Base-by-base conservation (phyloP, 2,113 vertebrate species). In the Polyodon spathula region DNA sequence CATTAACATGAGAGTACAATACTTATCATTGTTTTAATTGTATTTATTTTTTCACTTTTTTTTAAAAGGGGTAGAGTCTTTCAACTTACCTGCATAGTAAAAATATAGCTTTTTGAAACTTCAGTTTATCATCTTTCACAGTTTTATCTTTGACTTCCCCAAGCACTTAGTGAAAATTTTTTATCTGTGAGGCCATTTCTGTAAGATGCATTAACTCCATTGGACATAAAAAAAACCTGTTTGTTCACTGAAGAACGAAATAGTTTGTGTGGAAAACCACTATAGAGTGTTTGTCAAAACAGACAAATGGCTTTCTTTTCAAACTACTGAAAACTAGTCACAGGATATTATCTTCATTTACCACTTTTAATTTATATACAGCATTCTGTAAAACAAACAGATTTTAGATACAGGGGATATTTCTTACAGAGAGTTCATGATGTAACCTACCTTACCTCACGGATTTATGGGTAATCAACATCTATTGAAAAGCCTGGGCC, bases 91-190 rank as follows among this genome's bases (percentile, higher is more conserved):
- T 83, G 73, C 75, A 77, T 73, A 71, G 71, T 61, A 67, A 77
- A 83, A 78, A 85, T 78, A 74, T 78, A 76, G 66, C 80, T 81
- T 81, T 81, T 75, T 41, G 55, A 37, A 57, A 85, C 76, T 81
- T 75, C n/a, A 40, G 27, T 8, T 76, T 69, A 86, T 79, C 87
- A 87, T 87, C 84, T 84, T 76, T 79, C 68, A 67, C 86, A 79
- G 81, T 86, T 88, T 93, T 92, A 95, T 94, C 86, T 92, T 94
- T 93, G 93, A 94, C 90, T 83, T 86, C 80, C 82, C 79, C 86
- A 86, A 78, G 82, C 80, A 88, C 79, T 87, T 78, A 78, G 77
- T 74, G 68, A 74, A 77, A 80, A 85, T 88, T 85, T 69, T 81
- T 90, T 92, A 94, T 96, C 92, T 91, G 84, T 82, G 88, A 81